phyloP scores from a whole-genome alignment of 1,140 invertebrate species.

The Micrasema minimum region DNA sequence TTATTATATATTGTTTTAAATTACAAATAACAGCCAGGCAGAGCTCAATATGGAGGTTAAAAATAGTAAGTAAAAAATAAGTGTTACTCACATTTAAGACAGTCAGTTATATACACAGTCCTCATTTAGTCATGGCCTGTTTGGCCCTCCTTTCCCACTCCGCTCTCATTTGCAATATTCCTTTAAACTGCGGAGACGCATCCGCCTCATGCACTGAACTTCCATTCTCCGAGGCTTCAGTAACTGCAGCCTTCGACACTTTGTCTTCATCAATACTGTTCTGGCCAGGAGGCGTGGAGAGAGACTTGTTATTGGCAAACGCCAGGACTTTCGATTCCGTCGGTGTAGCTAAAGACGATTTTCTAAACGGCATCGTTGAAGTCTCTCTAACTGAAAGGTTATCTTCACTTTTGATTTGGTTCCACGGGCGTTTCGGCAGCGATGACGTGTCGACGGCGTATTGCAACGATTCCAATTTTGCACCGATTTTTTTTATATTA shows the following conservation, averaged over 20 bases:
- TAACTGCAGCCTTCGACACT: constrained; percentile 55
- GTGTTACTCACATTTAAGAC: constrained; percentile 30
- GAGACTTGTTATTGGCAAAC: constrained; percentile 22
- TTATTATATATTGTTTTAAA: no score
- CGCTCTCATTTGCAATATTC: constrained; percentile 77
- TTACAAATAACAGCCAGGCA: not conserved
- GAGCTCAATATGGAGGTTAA: not conserved
- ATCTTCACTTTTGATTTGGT: constrained; percentile 55
- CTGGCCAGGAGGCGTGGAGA: not conserved
- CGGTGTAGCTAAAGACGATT: constrained; percentile 52
- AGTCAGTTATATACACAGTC: constrained; percentile 8
- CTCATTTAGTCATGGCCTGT: constrained; percentile 70
- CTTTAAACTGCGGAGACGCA: constrained; percentile 70
- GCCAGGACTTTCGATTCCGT: constrained; percentile 52
- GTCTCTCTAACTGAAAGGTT: constrained; percentile 38
- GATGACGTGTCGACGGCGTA: constrained; percentile 61
- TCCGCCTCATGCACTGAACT: constrained; percentile 60
- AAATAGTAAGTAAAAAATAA: not conserved
- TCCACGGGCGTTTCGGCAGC: constrained; percentile 61
- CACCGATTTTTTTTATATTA: constrained; percentile 58
- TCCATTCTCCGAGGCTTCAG: constrained; percentile 57
- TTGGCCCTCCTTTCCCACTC: constrained; percentile 80
- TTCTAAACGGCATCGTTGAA: constrained; percentile 39
- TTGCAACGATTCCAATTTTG: constrained; percentile 60
- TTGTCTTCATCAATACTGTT: constrained; percentile 54